Base-by-base conservation (phyloP, 2,113 vertebrate species). In the Perca flavescens region DNA sequence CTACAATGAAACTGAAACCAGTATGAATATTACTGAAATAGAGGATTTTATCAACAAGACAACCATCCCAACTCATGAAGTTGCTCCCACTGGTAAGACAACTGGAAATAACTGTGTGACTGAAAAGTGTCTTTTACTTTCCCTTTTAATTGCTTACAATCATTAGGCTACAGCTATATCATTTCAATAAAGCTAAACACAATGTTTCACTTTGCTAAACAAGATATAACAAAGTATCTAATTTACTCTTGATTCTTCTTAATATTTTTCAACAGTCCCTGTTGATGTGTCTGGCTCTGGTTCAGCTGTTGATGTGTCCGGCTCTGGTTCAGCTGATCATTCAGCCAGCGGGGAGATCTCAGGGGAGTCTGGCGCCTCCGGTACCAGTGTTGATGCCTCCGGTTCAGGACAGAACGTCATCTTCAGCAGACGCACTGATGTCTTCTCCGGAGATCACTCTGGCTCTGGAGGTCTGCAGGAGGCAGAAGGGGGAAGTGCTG, bases 341-440 rank as follows among this genome's bases (percentile, higher is more conserved):
- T 92, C 91, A 61, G 61, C 82, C 58, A 90, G 84, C 10, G 88
- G 96, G 3, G 96, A 96, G 4, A 89, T 89, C 12, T 86, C 92
- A 17, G 86, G 82, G 3, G 71, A 74, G 25, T 93, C 53, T n/a
- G 9, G 36, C 9, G 8, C 36, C 34, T 71, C 68, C 5, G n/a
- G 53, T 17, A 2, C 68, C 52, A 93, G 91, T 28, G 87, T 86
- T 10, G 88, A 91, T 8, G 47, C 17, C 8, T 93, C 93, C 28
- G 94, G 74, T 6, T 93, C 93, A 31, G 93, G 80, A 71, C 64
- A 84, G 11, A 43, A 21, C 1, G 68, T 95, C 34, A 86, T 19
- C 50, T 91, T 90, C 74, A 74, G 73, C 3, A 80, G 79, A 66
- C 70, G 36, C 61, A 76, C 65, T 8, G 85, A 88, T 11, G 19